These are phyloP conservation scores for Diplazon laetatorius DNA, from an alignment of 2,888 invertebrate species.

Conservation along the genomic window DNA sequence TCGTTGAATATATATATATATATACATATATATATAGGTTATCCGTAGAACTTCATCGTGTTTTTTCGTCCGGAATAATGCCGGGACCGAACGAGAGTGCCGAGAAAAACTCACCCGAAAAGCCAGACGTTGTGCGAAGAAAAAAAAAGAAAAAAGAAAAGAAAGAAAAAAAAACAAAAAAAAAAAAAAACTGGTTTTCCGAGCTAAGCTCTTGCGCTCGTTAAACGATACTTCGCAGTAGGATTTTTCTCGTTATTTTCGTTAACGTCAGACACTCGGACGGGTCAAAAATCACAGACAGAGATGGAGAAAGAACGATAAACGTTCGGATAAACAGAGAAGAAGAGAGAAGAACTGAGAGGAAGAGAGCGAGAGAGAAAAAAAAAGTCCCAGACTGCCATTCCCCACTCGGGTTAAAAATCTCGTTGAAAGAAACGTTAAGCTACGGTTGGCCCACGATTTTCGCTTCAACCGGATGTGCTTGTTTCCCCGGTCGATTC, in stretches of 20 bases:
- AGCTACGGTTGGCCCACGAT: neutral
- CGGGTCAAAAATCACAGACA: slow-evolving; percentile 25
- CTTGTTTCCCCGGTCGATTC: neutral
- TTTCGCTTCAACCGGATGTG: neutral
- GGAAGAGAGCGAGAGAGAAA: neutral
- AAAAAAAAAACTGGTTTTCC: slow-evolving; percentile 13
- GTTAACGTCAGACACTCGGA: slow-evolving; percentile 27
- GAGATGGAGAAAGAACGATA: neutral
- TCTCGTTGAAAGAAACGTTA: slow-evolving; percentile 20
- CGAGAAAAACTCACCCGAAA: slow-evolving; percentile 4
- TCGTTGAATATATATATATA: too few relatives aligned
- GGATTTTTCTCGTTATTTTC: slow-evolving; percentile 35
- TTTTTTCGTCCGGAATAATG: neutral
- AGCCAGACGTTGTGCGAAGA: slow-evolving; percentile 8
- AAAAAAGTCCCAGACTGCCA: neutral
- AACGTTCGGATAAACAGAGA: too few relatives aligned
- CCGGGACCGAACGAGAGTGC: neutral
- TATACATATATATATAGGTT: neutral
- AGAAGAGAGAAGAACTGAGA: neutral
- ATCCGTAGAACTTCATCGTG: neutral
- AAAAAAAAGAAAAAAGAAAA: neutral
- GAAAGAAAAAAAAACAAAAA: neutral
- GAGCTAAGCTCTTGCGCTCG: slow-evolving; percentile 23
- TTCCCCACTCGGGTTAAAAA: slow-evolving; percentile 7
- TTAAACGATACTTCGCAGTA: slow-evolving; percentile 30